Evolutionary conservation across 2,888 invertebrate species (phyloP).

Genomic region (Brachylomia viminalis): DNA sequence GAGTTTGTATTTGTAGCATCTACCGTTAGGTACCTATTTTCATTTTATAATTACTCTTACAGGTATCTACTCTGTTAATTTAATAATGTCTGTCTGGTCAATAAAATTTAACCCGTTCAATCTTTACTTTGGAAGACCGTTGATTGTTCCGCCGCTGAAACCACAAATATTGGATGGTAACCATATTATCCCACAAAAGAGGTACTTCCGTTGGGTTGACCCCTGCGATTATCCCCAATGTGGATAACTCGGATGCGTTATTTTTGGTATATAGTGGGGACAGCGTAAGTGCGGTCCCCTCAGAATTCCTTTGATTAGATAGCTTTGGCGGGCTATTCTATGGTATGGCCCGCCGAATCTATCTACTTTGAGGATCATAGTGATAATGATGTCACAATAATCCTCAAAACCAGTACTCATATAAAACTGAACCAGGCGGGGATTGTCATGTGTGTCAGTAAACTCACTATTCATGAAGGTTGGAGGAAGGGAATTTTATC

Average conservation of each 20-base stretch:
- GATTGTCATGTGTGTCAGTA: too few species aligned
- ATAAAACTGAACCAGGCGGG: too few species aligned
- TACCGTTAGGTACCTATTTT: not conserved
- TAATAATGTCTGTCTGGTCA: too few species aligned
- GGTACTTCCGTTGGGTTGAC: not conserved
- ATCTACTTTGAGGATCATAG: too few species aligned
- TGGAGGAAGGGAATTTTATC: too few species aligned
- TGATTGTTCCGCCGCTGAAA: not conserved
- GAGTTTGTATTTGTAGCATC: not conserved
- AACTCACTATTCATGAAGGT: too few species aligned
- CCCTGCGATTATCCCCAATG: slow-evolving; percentile 19
- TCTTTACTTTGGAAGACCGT: not conserved
- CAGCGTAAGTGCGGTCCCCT: not conserved
- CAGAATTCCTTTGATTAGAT: not conserved
- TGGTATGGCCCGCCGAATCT: too few species aligned
- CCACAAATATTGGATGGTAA: not conserved
- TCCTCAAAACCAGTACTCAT: too few species aligned
- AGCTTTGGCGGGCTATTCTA: too few species aligned
- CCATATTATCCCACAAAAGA: too few species aligned
- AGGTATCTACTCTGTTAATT: not conserved
- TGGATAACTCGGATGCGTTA: slow-evolving; percentile 19
- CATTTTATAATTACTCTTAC: not conserved
- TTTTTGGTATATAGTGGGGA: slow-evolving; percentile 11
- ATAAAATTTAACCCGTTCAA: too few species aligned
- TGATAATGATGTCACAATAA: too few species aligned